These are phyloP conservation scores for Brotogeris chrysoptera DNA, from an alignment of 2,797 vertebrate species.

Conservation along the genomic window DNA sequence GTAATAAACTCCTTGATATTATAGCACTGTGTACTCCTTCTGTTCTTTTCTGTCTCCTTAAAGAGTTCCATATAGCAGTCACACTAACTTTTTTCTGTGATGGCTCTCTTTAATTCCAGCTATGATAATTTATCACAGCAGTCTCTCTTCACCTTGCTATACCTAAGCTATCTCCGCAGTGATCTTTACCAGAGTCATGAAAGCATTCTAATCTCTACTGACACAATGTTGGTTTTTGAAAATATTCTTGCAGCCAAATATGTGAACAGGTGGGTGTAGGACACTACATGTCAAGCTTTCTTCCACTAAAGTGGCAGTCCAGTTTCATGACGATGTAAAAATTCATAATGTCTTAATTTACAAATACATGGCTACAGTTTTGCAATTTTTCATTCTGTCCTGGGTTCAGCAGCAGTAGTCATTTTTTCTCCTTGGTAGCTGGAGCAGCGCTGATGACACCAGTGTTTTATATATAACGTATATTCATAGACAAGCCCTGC, in stretches of 20 bases:
- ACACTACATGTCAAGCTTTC: not conserved
- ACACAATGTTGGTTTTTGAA: not conserved
- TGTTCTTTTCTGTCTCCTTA: constrained; percentile 6
- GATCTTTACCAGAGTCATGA: not conserved
- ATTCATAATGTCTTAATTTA: not conserved
- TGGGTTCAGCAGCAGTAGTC: no score
- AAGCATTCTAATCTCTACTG: not conserved
- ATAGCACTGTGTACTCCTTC: not conserved
- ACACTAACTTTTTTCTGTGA: not conserved
- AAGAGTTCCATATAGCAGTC: not conserved
- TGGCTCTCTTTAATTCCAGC: not conserved
- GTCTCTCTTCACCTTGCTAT: not conserved
- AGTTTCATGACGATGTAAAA: not conserved
- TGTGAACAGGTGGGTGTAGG: not conserved
- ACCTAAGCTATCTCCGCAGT: not conserved
- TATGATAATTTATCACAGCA: not conserved
- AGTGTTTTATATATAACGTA: no score
- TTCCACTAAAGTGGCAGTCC: not conserved
- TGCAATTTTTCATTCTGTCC: not conserved
- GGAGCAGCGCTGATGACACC: no score
- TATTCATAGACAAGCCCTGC: no score
- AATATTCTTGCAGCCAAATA: not conserved
- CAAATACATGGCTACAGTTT: not conserved
- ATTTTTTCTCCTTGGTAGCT: no score
- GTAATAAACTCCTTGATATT: not conserved